These are phyloP conservation scores for Pachyramphus minor DNA, from an alignment of 2,113 vertebrate genomes.

Conservation along the genomic window DNA sequence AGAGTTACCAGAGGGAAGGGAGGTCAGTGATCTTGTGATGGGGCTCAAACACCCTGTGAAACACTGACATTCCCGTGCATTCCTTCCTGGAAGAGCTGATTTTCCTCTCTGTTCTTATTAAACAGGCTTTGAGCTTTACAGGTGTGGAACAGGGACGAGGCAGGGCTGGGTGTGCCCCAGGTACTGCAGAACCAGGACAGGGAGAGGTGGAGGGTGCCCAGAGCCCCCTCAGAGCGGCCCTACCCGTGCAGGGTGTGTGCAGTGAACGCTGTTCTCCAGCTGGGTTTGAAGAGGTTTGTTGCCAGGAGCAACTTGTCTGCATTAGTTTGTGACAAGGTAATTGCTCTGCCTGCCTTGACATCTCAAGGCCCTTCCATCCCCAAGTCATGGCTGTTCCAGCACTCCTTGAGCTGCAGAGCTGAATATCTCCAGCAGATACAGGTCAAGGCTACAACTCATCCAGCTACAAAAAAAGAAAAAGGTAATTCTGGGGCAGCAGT, in stretches of 20 bases:
- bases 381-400: fast-evolving
- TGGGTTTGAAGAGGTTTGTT: neutral
- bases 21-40: neutral
- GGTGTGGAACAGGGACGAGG: fast-evolving
- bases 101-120: fast-evolving
- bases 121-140: neutral
- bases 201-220: neutral
- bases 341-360: neutral
- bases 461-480: neutral
- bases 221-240: neutral
- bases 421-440: fast-evolving
- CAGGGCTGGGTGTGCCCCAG: neutral
- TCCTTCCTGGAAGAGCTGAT: neutral
- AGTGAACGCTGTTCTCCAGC: neutral
- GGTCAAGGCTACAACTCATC: neutral
- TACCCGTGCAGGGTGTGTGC: fast-evolving
- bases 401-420: fast-evolving
- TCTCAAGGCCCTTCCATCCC: neutral
- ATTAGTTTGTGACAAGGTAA: neutral
- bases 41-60: neutral
- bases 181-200: neutral
- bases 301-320: conserved; percentile 13
- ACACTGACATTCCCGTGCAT: fast-evolving
- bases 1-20: neutral
- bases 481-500: neutral